phyloP scores from a whole-genome alignment of 2,797 vertebrate genomes.

The Anniella stebbinsi region DNA sequence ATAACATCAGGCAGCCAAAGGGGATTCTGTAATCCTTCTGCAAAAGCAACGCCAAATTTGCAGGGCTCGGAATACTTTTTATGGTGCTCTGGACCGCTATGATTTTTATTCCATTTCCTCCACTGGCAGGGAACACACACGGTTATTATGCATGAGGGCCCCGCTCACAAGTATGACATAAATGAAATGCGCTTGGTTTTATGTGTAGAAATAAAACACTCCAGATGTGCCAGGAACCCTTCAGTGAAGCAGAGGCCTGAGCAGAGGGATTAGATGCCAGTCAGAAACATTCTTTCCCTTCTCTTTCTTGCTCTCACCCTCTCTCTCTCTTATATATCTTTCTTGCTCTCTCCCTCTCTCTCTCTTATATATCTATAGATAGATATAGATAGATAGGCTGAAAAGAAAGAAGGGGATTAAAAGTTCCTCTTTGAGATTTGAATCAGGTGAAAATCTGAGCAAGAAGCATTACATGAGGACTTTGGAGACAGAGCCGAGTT shows the following conservation, averaged over 20 bases:
- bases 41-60: constrained; percentile 43
- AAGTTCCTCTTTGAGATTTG: neutral
- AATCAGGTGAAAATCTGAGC: constrained; percentile 11
- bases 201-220: constrained; percentile 48
- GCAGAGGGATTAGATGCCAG: constrained; percentile 37
- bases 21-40: constrained; percentile 34
- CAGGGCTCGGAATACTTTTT: constrained; percentile 51
- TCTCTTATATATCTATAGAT: neutral
- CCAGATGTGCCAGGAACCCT: constrained; percentile 41
- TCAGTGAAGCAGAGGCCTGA: neutral
- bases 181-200: constrained; percentile 66
- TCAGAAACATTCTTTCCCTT: constrained; percentile 38
- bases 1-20: neutral
- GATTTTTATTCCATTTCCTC: constrained; percentile 64
- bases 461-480: constrained; percentile 6
- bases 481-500: neutral
- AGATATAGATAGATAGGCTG: neutral
- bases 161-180: constrained; percentile 33
- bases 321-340: constrained; percentile 17
- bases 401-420: constrained; percentile 38
- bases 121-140: constrained; percentile 47
- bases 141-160: constrained; percentile 32
- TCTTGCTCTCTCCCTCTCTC: neutral
- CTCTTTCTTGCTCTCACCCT: neutral
- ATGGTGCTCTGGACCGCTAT: constrained; percentile 39